phyloP scores from a whole-genome alignment of 2,113 vertebrate species.

The Pachyramphus minor region DNA sequence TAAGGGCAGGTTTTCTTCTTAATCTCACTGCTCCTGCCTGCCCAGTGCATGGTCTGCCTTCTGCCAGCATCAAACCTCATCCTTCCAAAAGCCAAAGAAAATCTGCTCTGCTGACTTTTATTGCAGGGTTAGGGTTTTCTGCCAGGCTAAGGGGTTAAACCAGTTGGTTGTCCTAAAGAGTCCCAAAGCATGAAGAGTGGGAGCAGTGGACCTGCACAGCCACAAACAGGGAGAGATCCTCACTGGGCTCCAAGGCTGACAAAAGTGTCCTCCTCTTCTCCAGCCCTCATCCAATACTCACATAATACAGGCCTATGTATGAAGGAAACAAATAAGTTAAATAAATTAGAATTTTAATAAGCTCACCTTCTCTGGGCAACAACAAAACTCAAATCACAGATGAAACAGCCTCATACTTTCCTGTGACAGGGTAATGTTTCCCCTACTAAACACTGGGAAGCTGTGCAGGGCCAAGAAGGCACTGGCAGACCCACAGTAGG shows the following conservation, averaged over 20 bases:
- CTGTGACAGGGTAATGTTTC: background rate
- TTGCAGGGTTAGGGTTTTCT: background rate
- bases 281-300: background rate
- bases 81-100: background rate
- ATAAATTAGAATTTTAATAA: background rate
- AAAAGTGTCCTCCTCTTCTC: background rate
- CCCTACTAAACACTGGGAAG: background rate
- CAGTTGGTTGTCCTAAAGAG: fast-evolving
- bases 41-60: background rate
- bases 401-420: background rate
- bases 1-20: background rate
- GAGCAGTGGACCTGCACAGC: background rate
- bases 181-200: fast-evolving
- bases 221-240: background rate
- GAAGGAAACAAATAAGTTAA: background rate
- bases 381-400: background rate
- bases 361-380: background rate
- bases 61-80: background rate
- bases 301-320: background rate
- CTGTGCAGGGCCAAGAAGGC: background rate
- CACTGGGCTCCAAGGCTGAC: background rate
- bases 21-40: background rate
- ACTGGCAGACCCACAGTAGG: background rate
- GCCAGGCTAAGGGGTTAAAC: background rate
- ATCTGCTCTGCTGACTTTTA: background rate